Base-by-base conservation (phyloP, 1,140 invertebrate species). In the Drosophila carrolli region DNA sequence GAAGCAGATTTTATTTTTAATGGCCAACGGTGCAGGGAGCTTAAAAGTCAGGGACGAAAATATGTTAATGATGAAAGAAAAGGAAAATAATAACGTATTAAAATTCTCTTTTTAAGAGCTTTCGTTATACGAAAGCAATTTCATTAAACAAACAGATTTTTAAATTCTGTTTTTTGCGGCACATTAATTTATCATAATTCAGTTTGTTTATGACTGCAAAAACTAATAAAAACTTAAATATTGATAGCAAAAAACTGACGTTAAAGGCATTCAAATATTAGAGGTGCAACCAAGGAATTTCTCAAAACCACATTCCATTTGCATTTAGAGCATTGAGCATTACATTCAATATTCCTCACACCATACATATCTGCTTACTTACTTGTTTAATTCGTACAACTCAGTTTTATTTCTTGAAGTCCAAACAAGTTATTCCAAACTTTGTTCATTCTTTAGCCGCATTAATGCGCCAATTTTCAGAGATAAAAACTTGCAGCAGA, bases 401-500 rank as follows among this genome's bases (percentile, higher is more conserved):
- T 40, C 41, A 46, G 9, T 35, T 35, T 35, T 41, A 58, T 56
- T 48, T 40, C 10, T 16, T 35, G 1, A 67, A 59, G 65, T 50
- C 27, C 72, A 55, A 54, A 59, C 73, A 53, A 76, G 73, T 76
- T 76, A 59, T 47, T 46, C 54, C 23, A 76, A 76, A 53, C 54
- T 67, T 55, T 54, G 38, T 27, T 40, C 61, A 65, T 75, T 75
- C 71, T 76, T 67, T 43, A 66, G 74, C 72, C 48, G 61, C 73
- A 67, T 76, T 76, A 76, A 76, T 76, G 73, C 73, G 62, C 61
- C 61, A 76, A 66, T 76, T 76, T 50, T 43, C 1, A 27, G 61
- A 75, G 73, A 76, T 76, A 76, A 76, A 66, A 67, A 48, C 47
- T 75, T 58, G 73, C 61, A 43, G 73, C 73, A 76, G 73, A 76